Evolutionary conservation across 2,113 vertebrate species (phyloP).

Genomic region (Scomber scombrus): DNA sequence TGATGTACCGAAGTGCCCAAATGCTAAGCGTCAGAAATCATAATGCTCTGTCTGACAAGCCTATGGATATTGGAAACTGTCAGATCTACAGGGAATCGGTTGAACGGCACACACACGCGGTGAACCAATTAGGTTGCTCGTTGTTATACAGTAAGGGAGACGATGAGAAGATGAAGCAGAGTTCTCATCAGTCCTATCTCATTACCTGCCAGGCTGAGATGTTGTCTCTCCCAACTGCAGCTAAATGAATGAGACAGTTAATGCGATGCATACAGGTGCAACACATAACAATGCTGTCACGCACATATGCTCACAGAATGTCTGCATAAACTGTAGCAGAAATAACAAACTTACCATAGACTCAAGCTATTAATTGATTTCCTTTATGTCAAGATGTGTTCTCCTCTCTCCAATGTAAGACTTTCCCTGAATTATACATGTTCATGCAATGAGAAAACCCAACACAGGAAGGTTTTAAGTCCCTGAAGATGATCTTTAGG

Average conservation of each 20-base stretch:
- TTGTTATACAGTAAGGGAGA: constrained; percentile 37
- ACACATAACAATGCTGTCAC: constrained; percentile 27
- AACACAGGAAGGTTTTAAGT: neutral
- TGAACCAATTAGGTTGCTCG: constrained; percentile 61
- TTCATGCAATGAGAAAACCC: neutral
- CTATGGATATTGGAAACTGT: constrained; percentile 46
- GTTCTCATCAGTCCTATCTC: constrained; percentile 47
- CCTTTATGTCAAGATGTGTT: constrained; percentile 19
- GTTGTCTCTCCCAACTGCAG: constrained; percentile 19
- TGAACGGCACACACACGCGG: constrained; percentile 24
- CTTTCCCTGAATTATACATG: constrained; percentile 18
- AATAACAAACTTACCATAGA: constrained; percentile 37
- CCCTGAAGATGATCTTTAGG: neutral
- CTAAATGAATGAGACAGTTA: constrained; percentile 47
- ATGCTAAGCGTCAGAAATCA: constrained; percentile 25
- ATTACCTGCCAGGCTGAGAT: constrained; percentile 45
- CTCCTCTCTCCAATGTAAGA: constrained; percentile 5
- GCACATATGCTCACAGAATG: constrained; percentile 10
- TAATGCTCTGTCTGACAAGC: constrained; percentile 47
- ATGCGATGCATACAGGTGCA: constrained; percentile 45
- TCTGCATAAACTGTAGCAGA: constrained; percentile 40
- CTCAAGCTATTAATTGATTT: constrained; percentile 36
- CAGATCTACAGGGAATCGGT: constrained; percentile 47
- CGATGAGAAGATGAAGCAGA: constrained; percentile 20
- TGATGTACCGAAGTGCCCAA: constrained; percentile 40